phyloP scores from a whole-genome alignment of 2,113 vertebrate genomes.

The Herpailurus yagouaroundi region DNA sequence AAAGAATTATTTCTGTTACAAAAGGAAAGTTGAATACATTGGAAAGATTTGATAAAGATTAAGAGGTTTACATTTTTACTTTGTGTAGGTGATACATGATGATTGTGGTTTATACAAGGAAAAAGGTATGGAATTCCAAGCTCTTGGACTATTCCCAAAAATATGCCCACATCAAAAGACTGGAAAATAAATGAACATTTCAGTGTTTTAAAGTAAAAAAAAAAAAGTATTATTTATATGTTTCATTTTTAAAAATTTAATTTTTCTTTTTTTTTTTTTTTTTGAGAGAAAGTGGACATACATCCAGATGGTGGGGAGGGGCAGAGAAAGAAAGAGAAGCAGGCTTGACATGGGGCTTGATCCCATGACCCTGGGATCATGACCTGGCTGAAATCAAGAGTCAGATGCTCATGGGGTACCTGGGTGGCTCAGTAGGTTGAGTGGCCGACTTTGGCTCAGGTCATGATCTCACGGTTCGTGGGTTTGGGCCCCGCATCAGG shows the following conservation, averaged over 20 bases:
- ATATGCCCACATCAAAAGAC: neutral
- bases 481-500: rapidly evolving
- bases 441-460: no score
- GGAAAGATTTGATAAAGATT: neutral
- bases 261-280: no score
- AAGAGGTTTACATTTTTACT: neutral
- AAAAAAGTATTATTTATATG: neutral
- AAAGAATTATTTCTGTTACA: neutral
- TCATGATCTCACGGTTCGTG: no score
- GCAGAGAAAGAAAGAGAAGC: no score
- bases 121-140: neutral
- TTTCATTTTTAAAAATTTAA: neutral
- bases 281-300: no score
- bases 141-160: neutral
- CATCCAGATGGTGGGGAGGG: no score
- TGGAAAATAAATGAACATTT: neutral
- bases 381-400: no score
- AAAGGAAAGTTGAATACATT: neutral
- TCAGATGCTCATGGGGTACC: no score
- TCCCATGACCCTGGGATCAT: no score
- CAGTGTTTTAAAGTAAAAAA: neutral
- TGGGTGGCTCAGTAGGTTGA: no score
- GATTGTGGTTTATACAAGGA: neutral
- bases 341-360: no score
- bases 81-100: neutral